Evolutionary conservation across 1,140 invertebrate species (phyloP), one percentile per base, ranked within the genome.

Genomic region (Drosophila lowei): DNA sequence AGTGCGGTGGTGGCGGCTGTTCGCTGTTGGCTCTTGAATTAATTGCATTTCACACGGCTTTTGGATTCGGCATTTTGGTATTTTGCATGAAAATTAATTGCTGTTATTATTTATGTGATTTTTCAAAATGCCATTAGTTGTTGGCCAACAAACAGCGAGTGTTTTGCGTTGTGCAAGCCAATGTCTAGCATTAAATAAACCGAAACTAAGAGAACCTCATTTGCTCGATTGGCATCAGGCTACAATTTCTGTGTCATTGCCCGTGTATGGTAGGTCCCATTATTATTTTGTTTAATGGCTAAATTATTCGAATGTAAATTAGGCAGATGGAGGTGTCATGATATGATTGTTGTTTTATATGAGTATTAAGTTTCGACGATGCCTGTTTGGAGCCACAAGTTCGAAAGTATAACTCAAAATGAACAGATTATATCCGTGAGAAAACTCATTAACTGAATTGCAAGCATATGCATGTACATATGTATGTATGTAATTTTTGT

Each of bases 41-140:
- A 86, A 85, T 86, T 85, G 77, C 81, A 77, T 71, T 85, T 86
- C 81, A 56, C 81, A 85, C 86, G 66, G 62, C 77, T 57, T 67
- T 77, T 84, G 76, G 75, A 79, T 64, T 59, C 43, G 72, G 53
- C 59, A 57, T 57, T 71, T 65, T 65, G 56, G 66, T 79, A 79
- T 73, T 80, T 86, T 80, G 70, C 67, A 62, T 59, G 47, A 49
- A 61, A 85, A 85, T 86, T 85, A 85, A 85, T 85, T 85, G 81
- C 64, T 44, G 23, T 71, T 86, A 70, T 85, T 85, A 78, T 83
- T 65, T 74, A 81, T 73, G 56, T 70, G 67, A 63, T 55, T 63
- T 38, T 74, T 83, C n/a, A 58, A 68, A 77, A 53, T 57, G 74
- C 6, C 68, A 56, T 72, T 63, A 30, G 9, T 7, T 30, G 28